Evolutionary conservation across 1,140 invertebrate species (phyloP).

Genomic region (Drosophila nannoptera): DNA sequence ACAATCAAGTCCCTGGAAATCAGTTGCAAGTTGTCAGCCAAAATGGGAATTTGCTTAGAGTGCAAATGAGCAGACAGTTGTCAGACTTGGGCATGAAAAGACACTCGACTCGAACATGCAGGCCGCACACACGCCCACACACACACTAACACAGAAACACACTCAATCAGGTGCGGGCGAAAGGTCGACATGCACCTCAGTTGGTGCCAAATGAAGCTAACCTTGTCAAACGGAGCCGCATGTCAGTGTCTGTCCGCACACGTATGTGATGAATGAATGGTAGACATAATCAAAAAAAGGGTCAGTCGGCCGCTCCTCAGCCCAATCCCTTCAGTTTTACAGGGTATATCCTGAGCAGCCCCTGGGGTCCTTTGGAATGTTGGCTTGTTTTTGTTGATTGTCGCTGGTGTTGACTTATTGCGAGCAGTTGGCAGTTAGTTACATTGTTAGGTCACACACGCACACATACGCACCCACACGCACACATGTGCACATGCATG

Average conservation of each 20-base stretch:
- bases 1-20: constrained; percentile 49
- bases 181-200: constrained; percentile 24
- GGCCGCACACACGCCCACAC: constrained; percentile 9
- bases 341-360: neutral
- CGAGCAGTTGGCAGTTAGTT: constrained; percentile 52
- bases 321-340: neutral
- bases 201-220: constrained; percentile 38
- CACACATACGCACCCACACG: constrained; percentile 13
- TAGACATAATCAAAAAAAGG: too few species aligned
- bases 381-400: constrained; percentile 5
- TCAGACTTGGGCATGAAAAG: constrained; percentile 28
- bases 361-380: too few species aligned
- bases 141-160: constrained; percentile 1
- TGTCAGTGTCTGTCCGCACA: constrained; percentile 17
- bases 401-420: constrained; percentile 46
- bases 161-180: neutral
- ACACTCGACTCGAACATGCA: constrained; percentile 9
- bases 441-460: constrained; percentile 29
- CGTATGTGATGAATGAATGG: too few species aligned
- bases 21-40: constrained; percentile 37
- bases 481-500: too few species aligned
- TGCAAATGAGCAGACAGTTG: constrained; percentile 51
- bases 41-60: constrained; percentile 40
- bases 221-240: constrained; percentile 41
- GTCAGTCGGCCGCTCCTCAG: too few species aligned